Evolutionary conservation across 2,113 vertebrate genomes (phyloP).

Genomic region (Vulpes ferrilata): DNA sequence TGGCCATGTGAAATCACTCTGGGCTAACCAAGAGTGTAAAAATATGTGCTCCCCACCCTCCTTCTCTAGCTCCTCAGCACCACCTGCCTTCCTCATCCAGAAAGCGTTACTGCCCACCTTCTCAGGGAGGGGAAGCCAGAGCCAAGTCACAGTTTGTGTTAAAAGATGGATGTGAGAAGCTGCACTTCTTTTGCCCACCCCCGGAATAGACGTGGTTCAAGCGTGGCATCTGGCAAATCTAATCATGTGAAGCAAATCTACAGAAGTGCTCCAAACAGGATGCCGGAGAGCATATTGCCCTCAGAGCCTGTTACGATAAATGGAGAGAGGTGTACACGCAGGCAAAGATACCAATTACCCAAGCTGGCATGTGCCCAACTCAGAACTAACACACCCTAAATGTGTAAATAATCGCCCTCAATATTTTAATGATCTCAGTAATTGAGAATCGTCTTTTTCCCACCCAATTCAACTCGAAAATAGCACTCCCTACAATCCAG

Average conservation of each 20-base stretch:
- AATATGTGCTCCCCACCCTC: background rate
- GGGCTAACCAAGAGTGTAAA: background rate
- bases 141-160: background rate
- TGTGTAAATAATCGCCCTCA: constrained; percentile 42
- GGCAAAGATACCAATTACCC: background rate
- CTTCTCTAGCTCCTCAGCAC: background rate
- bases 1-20: background rate
- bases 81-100: background rate
- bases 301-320: constrained; percentile 3
- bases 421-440: constrained; percentile 71
- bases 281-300: background rate
- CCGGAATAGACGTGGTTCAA: background rate
- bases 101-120: background rate
- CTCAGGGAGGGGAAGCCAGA: background rate
- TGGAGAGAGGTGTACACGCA: background rate
- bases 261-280: constrained; percentile 32
- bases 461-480: constrained; percentile 25
- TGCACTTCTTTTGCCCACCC: background rate
- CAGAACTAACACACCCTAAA: background rate
- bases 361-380: background rate
- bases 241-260: constrained; percentile 44
- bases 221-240: constrained; percentile 52
- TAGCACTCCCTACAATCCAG: constrained; percentile 35
- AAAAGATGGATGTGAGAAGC: background rate
- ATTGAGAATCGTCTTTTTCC: constrained; percentile 52